Base-by-base conservation (phyloP, 2,888 invertebrate species). In the Diogma glabrata region DNA sequence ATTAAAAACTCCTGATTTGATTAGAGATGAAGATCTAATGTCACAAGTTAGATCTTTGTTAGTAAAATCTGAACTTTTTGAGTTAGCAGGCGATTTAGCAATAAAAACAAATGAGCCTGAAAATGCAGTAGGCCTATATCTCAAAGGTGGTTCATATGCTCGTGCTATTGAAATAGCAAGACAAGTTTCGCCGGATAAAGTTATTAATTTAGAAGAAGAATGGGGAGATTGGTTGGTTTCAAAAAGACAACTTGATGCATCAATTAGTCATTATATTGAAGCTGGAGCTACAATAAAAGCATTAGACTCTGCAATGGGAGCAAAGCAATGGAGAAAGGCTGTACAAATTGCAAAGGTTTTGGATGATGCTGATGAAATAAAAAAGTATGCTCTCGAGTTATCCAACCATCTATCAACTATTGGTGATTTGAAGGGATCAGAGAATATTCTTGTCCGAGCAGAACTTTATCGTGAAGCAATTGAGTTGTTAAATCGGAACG, bases 251-350 rank as follows among this genome's bases (percentile, higher is more conserved):
- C 78, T 89, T 55, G 96, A 96, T 63, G 92, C 94, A 1, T 97
- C 99, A 1, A 95, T 99, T 52, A 94, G 92, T 67, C 99, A 99
- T 67, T 96, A 87, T 63, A 95, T 99, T 48, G 97, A 96, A 72
- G 93, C 96, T 14, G 95, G 95, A 12, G 81, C 82, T 60, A 86
- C 87, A 0, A 72, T 81, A 10, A 82, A 89, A 61, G 97, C 97
- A 0, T 75, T 97, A 4, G 87, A 90, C 53, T 87, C 96, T 0
- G 91, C 99, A 0, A 85, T 99, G 7, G 80, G 81, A 16, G 94
- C 95, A 0, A 81, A 87, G 53, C 97, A 97, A 67, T 95, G 95
- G 84, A 82, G 84, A 56, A 94, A 95, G 67, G 96, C 97, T 3
- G 79, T 91, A 36, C 91, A 70, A 54, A 70, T 70, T 7, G 70